phyloP scores from a whole-genome alignment of 2,888 invertebrate genomes.

The Mythimna ferrago region DNA sequence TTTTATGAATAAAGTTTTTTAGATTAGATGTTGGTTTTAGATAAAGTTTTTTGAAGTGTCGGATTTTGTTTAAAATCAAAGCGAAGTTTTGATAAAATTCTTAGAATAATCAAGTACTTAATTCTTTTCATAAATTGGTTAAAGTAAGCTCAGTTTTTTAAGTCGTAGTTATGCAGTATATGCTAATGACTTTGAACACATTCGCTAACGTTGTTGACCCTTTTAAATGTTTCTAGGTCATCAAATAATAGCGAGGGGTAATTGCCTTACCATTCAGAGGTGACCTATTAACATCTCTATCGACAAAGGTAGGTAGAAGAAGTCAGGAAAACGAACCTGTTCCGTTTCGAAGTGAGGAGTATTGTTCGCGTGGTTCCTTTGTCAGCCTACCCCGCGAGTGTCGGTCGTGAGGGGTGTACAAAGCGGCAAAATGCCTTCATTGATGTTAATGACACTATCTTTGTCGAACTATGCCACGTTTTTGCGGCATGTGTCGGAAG shows the following conservation, averaged over 20 bases:
- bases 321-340: constrained; percentile 41
- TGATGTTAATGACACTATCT: constrained; percentile 76
- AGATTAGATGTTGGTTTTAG: constrained; percentile 56
- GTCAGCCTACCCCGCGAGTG: constrained; percentile 46
- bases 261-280: constrained; percentile 46
- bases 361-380: constrained; percentile 61
- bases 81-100: constrained; percentile 23
- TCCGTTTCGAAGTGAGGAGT: constrained; percentile 53
- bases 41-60: constrained; percentile 42
- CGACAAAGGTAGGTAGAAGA: constrained; percentile 19
- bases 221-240: constrained; percentile 56
- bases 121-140: constrained; percentile 20
- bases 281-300: constrained; percentile 52
- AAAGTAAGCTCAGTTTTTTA: neutral
- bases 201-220: constrained; percentile 29
- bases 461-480: constrained; percentile 68
- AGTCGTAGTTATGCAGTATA: constrained; percentile 18
- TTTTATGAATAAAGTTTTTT: constrained; percentile 56
- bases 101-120: constrained; percentile 14
- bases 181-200: constrained; percentile 43
- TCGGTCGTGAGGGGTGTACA: constrained; percentile 50
- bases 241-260: constrained; percentile 44
- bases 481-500: constrained; percentile 60
- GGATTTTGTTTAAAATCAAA: constrained; percentile 30
- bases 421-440: constrained; percentile 66